Evolutionary conservation across 2,113 vertebrate species (phyloP).

Genomic region (Pterophyllum scalare): DNA sequence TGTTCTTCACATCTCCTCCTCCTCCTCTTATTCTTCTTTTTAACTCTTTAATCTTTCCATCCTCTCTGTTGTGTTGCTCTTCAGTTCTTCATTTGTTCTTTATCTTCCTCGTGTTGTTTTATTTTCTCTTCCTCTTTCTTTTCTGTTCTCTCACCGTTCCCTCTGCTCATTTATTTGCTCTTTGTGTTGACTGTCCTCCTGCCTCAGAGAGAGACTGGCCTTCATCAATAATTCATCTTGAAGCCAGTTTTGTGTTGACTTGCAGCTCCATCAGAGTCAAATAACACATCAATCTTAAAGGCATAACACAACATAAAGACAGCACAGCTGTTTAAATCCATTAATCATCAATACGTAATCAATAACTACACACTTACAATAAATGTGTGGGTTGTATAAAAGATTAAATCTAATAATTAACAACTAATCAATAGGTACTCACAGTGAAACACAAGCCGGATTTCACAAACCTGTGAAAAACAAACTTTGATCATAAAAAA

Average conservation of each 20-base stretch:
- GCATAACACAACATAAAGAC: background rate
- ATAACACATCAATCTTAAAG: background rate
- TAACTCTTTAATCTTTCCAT: background rate
- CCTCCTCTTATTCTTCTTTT: background rate
- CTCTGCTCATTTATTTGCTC: background rate
- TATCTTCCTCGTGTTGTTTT: background rate
- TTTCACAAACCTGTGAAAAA: background rate
- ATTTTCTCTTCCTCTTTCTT: background rate
- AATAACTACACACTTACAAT: background rate
- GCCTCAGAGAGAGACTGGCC: constrained; percentile 7
- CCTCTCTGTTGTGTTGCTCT: background rate
- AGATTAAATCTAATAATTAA: background rate
- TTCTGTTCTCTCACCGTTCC: background rate
- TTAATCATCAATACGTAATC: background rate
- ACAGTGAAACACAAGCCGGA: background rate
- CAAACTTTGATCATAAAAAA: background rate
- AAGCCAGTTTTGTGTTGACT: background rate
- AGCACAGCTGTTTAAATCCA: background rate
- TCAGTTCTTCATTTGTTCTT: background rate
- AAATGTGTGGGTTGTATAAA: background rate
- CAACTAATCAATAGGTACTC: background rate
- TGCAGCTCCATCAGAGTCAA: background rate
- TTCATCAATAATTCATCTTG: constrained; percentile 61
- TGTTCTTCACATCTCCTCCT: constrained; percentile 8
- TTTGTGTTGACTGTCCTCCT: background rate